Evolutionary conservation across 53 echinoderm and acorn worm species (phyloP).

Genomic region (Arbacia lixula): DNA sequence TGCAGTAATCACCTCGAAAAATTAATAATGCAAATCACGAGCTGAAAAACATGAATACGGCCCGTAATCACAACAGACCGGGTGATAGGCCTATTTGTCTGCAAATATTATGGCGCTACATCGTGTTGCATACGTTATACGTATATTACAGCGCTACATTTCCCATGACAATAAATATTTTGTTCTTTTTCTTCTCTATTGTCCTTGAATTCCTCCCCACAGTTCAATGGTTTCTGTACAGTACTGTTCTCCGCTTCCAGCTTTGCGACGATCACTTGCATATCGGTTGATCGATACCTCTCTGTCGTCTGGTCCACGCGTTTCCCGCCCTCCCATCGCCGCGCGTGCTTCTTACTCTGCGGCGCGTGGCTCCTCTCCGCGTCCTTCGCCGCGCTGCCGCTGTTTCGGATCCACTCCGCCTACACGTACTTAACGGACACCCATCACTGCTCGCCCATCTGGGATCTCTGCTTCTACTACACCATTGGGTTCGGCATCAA

Average conservation of each 20-base stretch:
- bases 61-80: no score
- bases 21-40: no score
- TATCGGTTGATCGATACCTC: slow-evolving; percentile 40
- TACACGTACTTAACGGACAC: slow-evolving; percentile 10
- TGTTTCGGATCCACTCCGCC: slow-evolving; percentile 20
- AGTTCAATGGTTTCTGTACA: slow-evolving; percentile 34
- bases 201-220: no score
- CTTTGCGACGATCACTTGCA: slow-evolving; percentile 47
- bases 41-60: no score
- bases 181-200: not conserved
- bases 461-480: slow-evolving; percentile 41
- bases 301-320: slow-evolving; percentile 43
- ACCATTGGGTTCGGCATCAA: slow-evolving; percentile 24
- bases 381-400: slow-evolving; percentile 5
- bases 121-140: no score
- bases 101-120: no score
- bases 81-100: no score
- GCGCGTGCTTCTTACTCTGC: slow-evolving; percentile 14
- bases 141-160: not conserved
- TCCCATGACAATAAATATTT: not conserved
- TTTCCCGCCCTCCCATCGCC: slow-evolving; percentile 22
- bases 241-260: slow-evolving; percentile 18
- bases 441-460: slow-evolving; percentile 56
- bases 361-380: slow-evolving; percentile 13
- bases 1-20: no score